Base-by-base conservation (phyloP, 35 echinoderm and acorn worm species). In the Ophiothrix spiculata region DNA sequence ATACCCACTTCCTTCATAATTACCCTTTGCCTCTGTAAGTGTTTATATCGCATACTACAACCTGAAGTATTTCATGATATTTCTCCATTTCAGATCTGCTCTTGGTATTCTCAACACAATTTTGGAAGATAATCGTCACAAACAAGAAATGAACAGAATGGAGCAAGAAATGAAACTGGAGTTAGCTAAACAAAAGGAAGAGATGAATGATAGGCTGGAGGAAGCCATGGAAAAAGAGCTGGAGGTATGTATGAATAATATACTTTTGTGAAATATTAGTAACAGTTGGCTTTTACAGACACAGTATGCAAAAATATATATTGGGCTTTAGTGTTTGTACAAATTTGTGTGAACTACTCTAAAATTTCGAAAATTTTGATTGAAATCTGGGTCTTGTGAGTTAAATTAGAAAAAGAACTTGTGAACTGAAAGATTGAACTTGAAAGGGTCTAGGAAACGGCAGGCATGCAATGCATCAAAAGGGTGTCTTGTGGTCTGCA, bases 111-210 rank as follows among this genome's bases (percentile, higher is more conserved):
- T 95, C 75, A 86, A 56, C 14, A 78, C 79, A 85, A 95, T 95
- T 49, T 79, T 91, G 4, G 81, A 91, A 38, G 79, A 85, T 10
- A 95, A 84, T 49, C 81, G 90, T 33, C 93, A 95, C 77, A 90
- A 95, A 76, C 89, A 91, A 42, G 88, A 80, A 8, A 36, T 95
- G 80, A 90, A 80, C 25, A 83, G 91, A 77, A 83, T 95, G 74
- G 89, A 95, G 54, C 89, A 91, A 54, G 93, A 95, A 86, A 95
- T 95, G 89, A 95, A 85, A 45, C 76, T 85, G 31, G 93, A 95
- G 80, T 63, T 87, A 33, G 36, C 88, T 25, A 81, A 88, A 46
- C 89, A 95, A 49, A 95, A 91, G 38, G 85, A 95, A 35, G 89
- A 91, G 75, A 83, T 95, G 75, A 87, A 91, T 73, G 35, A 74